These are phyloP conservation scores for Chalcis sispes DNA, from an alignment of 2,888 invertebrate species.

Conservation along the genomic window DNA sequence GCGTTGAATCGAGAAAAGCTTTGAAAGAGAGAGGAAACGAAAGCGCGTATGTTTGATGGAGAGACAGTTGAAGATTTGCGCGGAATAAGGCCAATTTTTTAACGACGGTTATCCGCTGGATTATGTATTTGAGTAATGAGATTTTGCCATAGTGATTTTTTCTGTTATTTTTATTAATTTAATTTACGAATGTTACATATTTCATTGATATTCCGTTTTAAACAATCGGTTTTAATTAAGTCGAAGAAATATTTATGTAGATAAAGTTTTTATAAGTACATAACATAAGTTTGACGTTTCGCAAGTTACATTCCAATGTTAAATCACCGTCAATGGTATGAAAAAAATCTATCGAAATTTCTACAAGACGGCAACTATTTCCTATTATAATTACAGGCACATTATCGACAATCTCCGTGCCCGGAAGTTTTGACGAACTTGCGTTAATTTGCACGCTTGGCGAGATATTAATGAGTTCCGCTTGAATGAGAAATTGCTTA, in stretches of 20 bases:
- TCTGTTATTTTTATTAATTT: background rate
- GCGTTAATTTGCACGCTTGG: background rate
- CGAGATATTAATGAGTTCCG: background rate
- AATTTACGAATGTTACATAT: background rate
- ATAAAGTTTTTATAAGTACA: too few relatives aligned
- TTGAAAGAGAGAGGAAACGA: too few relatives aligned
- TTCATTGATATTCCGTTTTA: background rate
- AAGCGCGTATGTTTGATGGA: too few relatives aligned
- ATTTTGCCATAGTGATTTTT: background rate
- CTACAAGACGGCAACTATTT: background rate
- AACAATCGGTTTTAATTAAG: too few relatives aligned
- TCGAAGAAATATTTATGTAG: too few relatives aligned
- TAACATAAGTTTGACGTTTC: background rate
- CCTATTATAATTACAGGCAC: conserved; percentile 1
- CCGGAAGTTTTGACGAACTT: background rate
- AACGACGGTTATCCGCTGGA: background rate
- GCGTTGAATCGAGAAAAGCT: too few relatives aligned
- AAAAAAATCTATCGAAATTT: background rate
- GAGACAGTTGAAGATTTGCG: background rate
- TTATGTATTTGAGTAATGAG: too few relatives aligned
- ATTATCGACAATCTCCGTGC: conserved; percentile 6
- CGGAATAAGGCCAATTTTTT: conserved; percentile 2
- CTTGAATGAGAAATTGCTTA: background rate
- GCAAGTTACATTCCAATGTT: too few relatives aligned
- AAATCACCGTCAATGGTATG: too few relatives aligned